Evolutionary conservation across 2,888 invertebrate genomes (phyloP).

Genomic region (Clunio marinus): DNA sequence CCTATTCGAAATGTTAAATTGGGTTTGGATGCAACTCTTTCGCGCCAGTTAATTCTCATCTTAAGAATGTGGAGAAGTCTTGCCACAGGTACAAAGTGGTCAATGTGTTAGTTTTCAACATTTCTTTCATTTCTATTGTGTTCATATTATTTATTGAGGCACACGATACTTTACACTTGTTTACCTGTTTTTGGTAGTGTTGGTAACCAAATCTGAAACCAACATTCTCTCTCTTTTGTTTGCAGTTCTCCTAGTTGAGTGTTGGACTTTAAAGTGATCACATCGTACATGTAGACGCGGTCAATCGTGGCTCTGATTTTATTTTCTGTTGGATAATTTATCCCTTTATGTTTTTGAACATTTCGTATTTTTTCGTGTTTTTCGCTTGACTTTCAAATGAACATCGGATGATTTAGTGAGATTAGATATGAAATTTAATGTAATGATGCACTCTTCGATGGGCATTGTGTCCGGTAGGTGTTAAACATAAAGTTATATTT

Average conservation of each 20-base stretch:
- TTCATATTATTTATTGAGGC: conserved; percentile 11
- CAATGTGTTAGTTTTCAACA: not conserved
- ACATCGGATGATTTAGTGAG: conserved; percentile 15
- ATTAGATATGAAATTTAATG: conserved; percentile 18
- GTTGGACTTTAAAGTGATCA: conserved; percentile 37
- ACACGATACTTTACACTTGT: not conserved
- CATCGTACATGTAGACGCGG: conserved; percentile 34
- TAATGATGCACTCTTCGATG: not conserved
- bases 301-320: conserved; percentile 1
- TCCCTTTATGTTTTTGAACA: not conserved
- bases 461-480: conserved; percentile 29
- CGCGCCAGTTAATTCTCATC: too few species aligned
- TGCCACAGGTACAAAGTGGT: not conserved
- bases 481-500: not conserved
- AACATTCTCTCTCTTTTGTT: too few species aligned
- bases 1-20: too few species aligned
- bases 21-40: not conserved
- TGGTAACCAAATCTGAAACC: too few species aligned
- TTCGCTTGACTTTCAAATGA: conserved; percentile 22
- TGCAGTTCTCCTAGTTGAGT: conserved; percentile 30
- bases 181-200: not conserved
- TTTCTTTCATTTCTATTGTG: not conserved
- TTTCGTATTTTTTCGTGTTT: not conserved
- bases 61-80: conserved; percentile 2
- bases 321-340: conserved; percentile 12